These are phyloP conservation scores for Melanotaenia maccullochi DNA, from an alignment of 2,797 vertebrate genomes.

Conservation along the genomic window DNA sequence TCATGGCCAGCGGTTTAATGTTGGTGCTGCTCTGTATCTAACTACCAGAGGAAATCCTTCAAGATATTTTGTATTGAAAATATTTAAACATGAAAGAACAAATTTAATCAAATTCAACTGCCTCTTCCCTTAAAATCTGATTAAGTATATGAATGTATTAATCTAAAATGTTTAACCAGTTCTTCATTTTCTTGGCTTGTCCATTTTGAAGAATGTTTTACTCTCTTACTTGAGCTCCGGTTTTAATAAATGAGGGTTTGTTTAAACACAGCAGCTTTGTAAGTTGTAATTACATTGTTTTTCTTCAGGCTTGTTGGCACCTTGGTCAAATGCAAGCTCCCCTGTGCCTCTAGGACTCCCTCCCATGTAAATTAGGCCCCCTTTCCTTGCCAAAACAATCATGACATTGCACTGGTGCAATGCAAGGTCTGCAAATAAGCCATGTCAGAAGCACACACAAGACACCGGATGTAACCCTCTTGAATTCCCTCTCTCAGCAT, in stretches of 20 bases:
- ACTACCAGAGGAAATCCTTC: neutral
- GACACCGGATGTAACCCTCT: constrained; percentile 55
- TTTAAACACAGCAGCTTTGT: constrained; percentile 49
- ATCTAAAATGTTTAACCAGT: constrained; percentile 9
- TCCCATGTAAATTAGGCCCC: constrained; percentile 72
- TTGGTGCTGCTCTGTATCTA: neutral
- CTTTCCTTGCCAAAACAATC: constrained; percentile 75
- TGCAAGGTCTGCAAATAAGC: constrained; percentile 67
- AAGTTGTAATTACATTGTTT: constrained; percentile 71
- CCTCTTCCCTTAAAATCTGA: neutral
- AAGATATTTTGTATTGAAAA: neutral
- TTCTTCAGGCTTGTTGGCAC: constrained; percentile 69
- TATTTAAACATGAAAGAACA: constrained; percentile 10
- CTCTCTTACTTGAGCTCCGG: constrained; percentile 11
- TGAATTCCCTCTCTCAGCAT: constrained; percentile 57
- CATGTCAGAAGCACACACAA: constrained; percentile 60
- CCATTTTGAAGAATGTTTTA: constrained; percentile 30
- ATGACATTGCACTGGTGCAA: constrained; percentile 74
- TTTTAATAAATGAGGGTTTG: constrained; percentile 38
- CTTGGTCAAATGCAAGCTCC: constrained; percentile 74
- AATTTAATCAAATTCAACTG: neutral
- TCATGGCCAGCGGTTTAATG: constrained; percentile 12
- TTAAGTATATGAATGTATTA: neutral
- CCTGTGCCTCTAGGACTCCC: constrained; percentile 62
- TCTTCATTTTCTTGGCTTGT: constrained; percentile 18